A percentile compares a stretch with the other conserved stretches of the same genome.
Conservation (phyloP, 1,140 invertebrate genomes). For the Zaprionus kolodkinae region DNA sequence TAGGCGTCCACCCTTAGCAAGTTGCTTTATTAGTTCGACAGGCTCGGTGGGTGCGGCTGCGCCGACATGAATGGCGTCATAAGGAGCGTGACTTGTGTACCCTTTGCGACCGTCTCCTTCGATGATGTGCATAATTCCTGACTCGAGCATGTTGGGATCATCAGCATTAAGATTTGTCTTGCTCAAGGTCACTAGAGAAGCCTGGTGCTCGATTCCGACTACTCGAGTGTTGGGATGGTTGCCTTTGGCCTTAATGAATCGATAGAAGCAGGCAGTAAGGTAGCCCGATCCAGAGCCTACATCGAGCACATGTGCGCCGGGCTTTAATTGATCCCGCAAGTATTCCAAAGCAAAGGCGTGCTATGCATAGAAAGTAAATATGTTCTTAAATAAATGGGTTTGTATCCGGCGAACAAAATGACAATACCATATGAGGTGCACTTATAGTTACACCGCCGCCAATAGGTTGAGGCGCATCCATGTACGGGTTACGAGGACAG, state of each 20-base stretch:
- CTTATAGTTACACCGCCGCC: constrained; percentile 97
- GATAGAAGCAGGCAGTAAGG: constrained; percentile 96
- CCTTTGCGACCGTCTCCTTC: constrained; percentile 95
- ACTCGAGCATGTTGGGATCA: constrained; percentile 88
- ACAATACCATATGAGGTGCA: constrained; percentile 97
- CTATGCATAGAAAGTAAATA: constrained; percentile 69
- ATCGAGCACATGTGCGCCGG: constrained; percentile 93
- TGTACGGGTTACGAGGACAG: constrained; percentile 88
- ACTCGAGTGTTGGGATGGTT: constrained; percentile 88
- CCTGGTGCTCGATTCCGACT: constrained; percentile 97
- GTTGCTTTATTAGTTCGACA: constrained; percentile 88
- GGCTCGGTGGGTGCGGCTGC: constrained; percentile 93
- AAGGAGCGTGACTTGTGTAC: constrained; percentile 90
- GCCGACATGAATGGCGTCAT: constrained; percentile 89
- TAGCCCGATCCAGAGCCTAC: constrained; percentile 98
- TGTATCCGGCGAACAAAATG: neutral
- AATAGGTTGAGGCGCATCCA: constrained; percentile 95
- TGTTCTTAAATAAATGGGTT: neutral
- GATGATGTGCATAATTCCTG: constrained; percentile 88
- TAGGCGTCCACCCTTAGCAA: constrained; percentile 93
- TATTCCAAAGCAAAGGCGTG: constrained; percentile 97
- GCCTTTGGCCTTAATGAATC: constrained; percentile 63
- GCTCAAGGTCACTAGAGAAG: constrained; percentile 91
- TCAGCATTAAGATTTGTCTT: constrained; percentile 91
- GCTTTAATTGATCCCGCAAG: constrained; percentile 91